Evolutionary conservation across 2,797 vertebrate species (phyloP).

Genomic region (Peromyscus aztecus): DNA sequence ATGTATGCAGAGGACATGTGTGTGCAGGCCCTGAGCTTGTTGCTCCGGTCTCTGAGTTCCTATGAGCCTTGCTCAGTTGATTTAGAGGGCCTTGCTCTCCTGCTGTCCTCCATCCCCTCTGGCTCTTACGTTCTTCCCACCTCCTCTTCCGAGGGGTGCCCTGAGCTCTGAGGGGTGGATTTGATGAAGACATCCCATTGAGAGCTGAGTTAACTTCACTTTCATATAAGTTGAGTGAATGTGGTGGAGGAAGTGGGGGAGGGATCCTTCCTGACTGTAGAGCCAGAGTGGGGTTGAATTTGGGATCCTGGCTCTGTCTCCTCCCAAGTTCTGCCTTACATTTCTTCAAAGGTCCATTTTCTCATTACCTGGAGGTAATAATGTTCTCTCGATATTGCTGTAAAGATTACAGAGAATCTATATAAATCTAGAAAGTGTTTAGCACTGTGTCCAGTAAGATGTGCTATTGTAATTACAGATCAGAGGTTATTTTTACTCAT

Average conservation of each 20-base stretch:
- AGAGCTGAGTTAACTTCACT: not conserved
- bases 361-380: not conserved
- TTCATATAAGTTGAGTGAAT: not conserved
- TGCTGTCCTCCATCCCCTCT: not conserved
- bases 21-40: too few relatives aligned
- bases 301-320: not conserved
- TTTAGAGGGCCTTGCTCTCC: not conserved
- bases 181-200: not conserved
- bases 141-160: not conserved
- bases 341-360: not conserved
- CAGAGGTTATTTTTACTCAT: not conserved
- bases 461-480: not conserved
- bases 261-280: not conserved
- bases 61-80: too few relatives aligned
- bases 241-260: too few relatives aligned
- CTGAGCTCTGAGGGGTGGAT: not conserved
- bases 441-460: not conserved
- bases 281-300: not conserved
- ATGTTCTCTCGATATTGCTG: not conserved
- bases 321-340: not conserved
- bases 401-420: not conserved
- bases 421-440: not conserved
- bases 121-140: not conserved
- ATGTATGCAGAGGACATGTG: not conserved
- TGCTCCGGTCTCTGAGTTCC: not conserved